Base-by-base conservation (phyloP, 2,113 vertebrate genomes). In the Symphodus melops region DNA sequence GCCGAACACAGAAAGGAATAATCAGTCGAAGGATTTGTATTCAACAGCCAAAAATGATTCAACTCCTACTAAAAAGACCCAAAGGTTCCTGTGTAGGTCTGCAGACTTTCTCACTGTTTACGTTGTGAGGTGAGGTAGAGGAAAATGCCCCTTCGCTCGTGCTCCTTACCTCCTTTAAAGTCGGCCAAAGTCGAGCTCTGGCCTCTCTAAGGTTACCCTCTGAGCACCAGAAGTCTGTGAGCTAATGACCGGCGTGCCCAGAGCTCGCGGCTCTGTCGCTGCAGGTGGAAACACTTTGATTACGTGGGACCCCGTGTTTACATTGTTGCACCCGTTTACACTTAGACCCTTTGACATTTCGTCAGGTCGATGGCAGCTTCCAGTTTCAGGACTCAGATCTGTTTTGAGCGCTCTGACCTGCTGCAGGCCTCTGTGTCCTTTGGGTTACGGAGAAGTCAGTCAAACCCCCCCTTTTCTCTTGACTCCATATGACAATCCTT, bases 221-320 rank as follows among this genome's bases (percentile, higher is more conserved):
- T 21, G 65, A 86, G 63, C 74, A 86, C 64, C 82, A 87, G 78
- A 81, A 56, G 70, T 13, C 86, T 63, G 85, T 82, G 79, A 93
- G 82, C 82, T 91, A 88, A 89, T 83, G 82, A 77, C 57, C 68
- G 3, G 42, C 63, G 8, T 44, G 72, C 46, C 73, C 79, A 89
- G 83, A 88, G 86, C 86, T 77, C 89, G 91, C 87, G 87, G 82
- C 65, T 86, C 81, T 88, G 90, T 92, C 91, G 73, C 77, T 71
- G 81, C 85, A 91, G 86, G 87, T 92, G 91, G 88, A 93, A 93
- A 92, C 85, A 82, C 85, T 87, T 88, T 91, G 84, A 93, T 92
- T 89, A 82, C 71, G 71, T 51, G 75, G 78, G 86, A 71, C 80
- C 46, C 28, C 2, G 46, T 91, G 92, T 90, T 92, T 91, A 85